Evolutionary conservation across 1,140 invertebrate genomes (phyloP).

Genomic region (Hirudo medicinalis): DNA sequence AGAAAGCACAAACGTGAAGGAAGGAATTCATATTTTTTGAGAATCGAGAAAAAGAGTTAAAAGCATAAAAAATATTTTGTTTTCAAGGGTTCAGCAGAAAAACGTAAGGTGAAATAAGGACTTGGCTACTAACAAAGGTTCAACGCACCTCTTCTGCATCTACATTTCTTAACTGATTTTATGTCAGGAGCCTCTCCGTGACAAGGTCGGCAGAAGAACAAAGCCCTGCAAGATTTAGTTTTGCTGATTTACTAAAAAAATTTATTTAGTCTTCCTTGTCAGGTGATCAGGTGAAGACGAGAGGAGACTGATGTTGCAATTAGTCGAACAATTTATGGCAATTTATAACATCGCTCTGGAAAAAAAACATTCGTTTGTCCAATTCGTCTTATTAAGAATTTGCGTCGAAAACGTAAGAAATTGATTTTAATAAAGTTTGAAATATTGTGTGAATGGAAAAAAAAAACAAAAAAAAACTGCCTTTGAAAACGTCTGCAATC

Average conservation of each 20-base stretch:
- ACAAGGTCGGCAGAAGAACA: conserved; percentile 98
- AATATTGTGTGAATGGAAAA: too few relatives aligned
- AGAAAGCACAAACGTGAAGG: too few relatives aligned
- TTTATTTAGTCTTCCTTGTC: background rate
- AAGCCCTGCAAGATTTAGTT: conserved; percentile 61
- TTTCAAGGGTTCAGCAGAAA: background rate
- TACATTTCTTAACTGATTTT: conserved; percentile 98
- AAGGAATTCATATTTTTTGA: too few relatives aligned
- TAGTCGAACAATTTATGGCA: background rate
- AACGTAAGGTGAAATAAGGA: too few relatives aligned
- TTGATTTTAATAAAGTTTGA: too few relatives aligned
- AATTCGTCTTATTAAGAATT: too few relatives aligned
- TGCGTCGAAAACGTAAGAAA: too few relatives aligned
- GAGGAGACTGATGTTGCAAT: background rate
- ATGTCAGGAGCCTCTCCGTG: conserved; percentile 97
- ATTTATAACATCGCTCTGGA: too few relatives aligned
- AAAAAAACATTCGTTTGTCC: too few relatives aligned
- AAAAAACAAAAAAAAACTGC: too few relatives aligned
- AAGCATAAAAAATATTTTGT: background rate
- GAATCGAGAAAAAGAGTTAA: too few relatives aligned
- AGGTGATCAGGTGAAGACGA: background rate
- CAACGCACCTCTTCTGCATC: conserved; percentile 98
- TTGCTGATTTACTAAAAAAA: conserved; percentile 18
- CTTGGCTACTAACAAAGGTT: background rate
- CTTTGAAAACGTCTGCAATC: too few relatives aligned